Conservation (phyloP, 2,888 invertebrate species). For the Leptinotarsa haldemani region DNA sequence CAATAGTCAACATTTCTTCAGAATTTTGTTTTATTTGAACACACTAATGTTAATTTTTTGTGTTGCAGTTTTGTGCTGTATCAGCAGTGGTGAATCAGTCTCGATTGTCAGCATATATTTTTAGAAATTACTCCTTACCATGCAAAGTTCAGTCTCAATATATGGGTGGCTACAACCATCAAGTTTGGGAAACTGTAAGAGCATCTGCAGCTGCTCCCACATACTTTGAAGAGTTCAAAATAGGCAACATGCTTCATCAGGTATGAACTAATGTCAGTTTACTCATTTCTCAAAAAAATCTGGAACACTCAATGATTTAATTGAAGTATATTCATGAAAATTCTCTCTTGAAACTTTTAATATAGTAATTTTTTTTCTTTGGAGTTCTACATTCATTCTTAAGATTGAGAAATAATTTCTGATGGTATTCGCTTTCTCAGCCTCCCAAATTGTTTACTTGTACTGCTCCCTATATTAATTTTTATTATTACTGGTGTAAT, state of each 20-base stretch:
- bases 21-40: not conserved
- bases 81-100: conserved; percentile 84
- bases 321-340: too few relatives aligned
- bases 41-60: not conserved
- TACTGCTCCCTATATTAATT: too few relatives aligned
- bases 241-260: conserved; percentile 78
- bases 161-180: conserved; percentile 76
- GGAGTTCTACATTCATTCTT: too few relatives aligned
- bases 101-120: conserved; percentile 80
- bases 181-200: conserved; percentile 85
- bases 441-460: too few relatives aligned
- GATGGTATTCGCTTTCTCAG: too few relatives aligned
- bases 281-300: too few relatives aligned
- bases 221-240: conserved; percentile 85
- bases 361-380: too few relatives aligned
- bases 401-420: too few relatives aligned
- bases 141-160: conserved; percentile 77
- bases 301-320: too few relatives aligned
- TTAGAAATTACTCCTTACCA: conserved; percentile 86
- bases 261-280: conserved; percentile 57
- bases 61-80: conserved; percentile 76
- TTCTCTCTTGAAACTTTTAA: too few relatives aligned
- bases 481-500: too few relatives aligned
- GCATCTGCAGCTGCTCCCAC: conserved; percentile 94
- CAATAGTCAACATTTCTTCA: too few relatives aligned